A percentile compares a stretch with the other conserved stretches of the same genome.
Evolutionary conservation across 2,797 vertebrate genomes (phyloP).

Genomic region (Staurois parvus): DNA sequence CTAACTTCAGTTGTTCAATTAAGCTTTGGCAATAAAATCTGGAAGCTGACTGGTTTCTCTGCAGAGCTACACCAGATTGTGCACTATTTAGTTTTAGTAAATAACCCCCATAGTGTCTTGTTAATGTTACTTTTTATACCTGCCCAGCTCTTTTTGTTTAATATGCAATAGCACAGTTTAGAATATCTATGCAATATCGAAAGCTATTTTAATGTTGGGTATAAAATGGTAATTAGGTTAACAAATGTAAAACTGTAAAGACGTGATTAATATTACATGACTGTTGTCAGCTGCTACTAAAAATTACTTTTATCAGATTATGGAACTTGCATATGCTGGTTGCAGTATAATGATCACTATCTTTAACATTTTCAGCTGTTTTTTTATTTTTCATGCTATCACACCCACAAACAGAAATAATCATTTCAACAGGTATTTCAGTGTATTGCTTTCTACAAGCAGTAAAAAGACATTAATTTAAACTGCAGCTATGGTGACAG

Average conservation of each 20-base stretch:
- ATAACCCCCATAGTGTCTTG: background rate
- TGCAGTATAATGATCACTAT: background rate
- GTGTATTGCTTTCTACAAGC: background rate
- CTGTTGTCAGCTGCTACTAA: background rate
- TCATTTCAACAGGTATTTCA: background rate
- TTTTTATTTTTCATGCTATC: constrained; percentile 10
- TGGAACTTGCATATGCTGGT: background rate
- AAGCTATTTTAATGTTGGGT: background rate
- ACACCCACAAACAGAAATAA: constrained; percentile 4
- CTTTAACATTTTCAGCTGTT: background rate
- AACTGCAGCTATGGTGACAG: background rate
- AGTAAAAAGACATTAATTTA: background rate
- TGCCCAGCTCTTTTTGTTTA: background rate
- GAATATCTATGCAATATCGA: background rate
- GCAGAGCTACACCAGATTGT: too few relatives aligned
- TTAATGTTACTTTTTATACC: constrained; percentile 13
- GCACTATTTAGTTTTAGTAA: too few relatives aligned
- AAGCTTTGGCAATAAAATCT: too few relatives aligned
- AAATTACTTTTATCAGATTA: background rate
- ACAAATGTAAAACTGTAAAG: background rate
- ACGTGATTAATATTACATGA: constrained; percentile 8
- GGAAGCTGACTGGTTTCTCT: too few relatives aligned
- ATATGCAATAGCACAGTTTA: background rate
- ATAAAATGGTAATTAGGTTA: constrained; percentile 13
- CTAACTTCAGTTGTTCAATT: too few relatives aligned